Conservation (phyloP, 2,888 invertebrate genomes). For the Trichogramma dendrolimi region DNA sequence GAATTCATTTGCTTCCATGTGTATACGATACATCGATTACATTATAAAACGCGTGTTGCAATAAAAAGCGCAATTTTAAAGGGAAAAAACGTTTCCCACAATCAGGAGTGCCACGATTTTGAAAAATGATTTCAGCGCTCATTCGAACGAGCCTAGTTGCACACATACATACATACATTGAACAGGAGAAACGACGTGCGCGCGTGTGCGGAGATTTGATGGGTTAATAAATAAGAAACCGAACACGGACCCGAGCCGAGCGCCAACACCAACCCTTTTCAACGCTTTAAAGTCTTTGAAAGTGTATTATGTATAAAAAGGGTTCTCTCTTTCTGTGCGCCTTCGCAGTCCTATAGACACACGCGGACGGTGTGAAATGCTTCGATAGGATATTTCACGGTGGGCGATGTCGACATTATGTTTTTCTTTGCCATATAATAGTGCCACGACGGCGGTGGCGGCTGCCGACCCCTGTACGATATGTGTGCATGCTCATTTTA, state of each 20-base stretch:
- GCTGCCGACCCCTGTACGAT: constrained; percentile 4
- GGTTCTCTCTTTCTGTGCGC: background rate
- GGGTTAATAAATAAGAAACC: constrained; percentile 49
- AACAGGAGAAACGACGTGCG: background rate
- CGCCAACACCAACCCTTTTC: constrained; percentile 38
- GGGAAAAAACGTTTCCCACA: background rate
- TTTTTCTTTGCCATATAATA: constrained; percentile 17
- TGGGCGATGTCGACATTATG: constrained; percentile 19
- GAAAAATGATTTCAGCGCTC: constrained; percentile 16
- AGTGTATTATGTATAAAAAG: constrained; percentile 8
- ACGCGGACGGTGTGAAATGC: constrained; percentile 30
- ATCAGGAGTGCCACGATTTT: background rate
- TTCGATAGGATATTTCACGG: constrained; percentile 16
- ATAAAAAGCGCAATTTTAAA: no score
- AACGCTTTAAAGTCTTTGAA: constrained; percentile 42
- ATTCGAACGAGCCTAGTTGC: no score
- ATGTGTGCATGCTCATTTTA: constrained; percentile 19
- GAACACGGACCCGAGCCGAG: constrained; percentile 31
- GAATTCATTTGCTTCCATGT: no score
- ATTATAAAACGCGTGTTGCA: no score
- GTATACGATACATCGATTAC: no score
- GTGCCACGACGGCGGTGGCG: constrained; percentile 1
- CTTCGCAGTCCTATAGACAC: background rate
- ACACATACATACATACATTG: background rate
- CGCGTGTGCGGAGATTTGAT: constrained; percentile 40